Evolutionary conservation across 2,888 invertebrate species (phyloP).

Genomic region (Gymnocheta viridis): DNA sequence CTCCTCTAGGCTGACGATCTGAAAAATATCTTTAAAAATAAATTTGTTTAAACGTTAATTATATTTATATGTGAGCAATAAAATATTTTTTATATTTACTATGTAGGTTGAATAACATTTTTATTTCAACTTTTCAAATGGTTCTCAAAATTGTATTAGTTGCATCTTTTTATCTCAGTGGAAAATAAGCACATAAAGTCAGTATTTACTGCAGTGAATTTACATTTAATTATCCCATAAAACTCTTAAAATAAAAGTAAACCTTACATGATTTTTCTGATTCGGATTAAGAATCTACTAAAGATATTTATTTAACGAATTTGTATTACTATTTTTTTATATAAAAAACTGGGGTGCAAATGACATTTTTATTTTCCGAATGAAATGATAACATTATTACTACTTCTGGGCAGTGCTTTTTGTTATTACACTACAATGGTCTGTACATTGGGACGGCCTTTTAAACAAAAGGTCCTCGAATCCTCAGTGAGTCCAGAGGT

Average conservation of each 20-base stretch:
- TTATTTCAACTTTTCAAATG: background rate
- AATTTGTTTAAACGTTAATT: background rate
- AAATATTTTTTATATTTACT: background rate
- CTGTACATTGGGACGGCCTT: too few relatives aligned
- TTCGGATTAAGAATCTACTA: background rate
- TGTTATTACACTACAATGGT: too few relatives aligned
- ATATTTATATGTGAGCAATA: too few relatives aligned
- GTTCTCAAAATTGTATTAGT: background rate
- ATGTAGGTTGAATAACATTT: too few relatives aligned
- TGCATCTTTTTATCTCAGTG: background rate
- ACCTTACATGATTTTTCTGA: background rate
- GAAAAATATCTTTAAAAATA: constrained; percentile 4
- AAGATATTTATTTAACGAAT: background rate
- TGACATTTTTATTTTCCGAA: background rate
- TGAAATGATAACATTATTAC: background rate
- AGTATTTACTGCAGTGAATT: background rate
- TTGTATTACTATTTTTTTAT: background rate
- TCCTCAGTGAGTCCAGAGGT: too few relatives aligned
- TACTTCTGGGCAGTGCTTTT: too few relatives aligned
- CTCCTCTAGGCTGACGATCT: background rate
- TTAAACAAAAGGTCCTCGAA: too few relatives aligned
- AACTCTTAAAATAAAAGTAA: background rate
- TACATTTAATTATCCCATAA: background rate
- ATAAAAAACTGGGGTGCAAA: background rate
- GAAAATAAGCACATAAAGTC: background rate